These are phyloP conservation scores for Sepiola atlantica DNA, from an alignment of 2,888 invertebrate genomes.

Conservation along the genomic window DNA sequence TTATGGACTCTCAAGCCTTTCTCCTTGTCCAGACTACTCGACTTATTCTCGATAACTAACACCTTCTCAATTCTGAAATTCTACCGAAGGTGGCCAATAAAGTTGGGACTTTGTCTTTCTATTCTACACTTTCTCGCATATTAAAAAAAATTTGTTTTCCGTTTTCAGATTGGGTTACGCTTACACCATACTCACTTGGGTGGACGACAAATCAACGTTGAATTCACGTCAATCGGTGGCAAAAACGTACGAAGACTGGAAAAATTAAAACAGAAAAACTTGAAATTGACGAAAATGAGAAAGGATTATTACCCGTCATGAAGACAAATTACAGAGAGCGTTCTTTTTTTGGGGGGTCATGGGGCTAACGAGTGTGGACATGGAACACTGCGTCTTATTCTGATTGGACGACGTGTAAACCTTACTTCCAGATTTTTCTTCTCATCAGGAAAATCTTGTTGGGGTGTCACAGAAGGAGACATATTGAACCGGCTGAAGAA, in stretches of 20 bases:
- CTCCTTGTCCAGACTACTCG: too few relatives aligned
- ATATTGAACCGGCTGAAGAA: neutral
- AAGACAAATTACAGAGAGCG: neutral
- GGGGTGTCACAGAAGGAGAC: neutral
- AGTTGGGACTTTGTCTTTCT: too few relatives aligned
- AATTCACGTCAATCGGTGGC: slow-evolving; percentile 68
- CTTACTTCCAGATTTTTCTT: neutral
- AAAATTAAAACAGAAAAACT: slow-evolving; percentile 61
- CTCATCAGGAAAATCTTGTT: neutral
- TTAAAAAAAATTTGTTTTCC: neutral
- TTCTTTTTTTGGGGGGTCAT: neutral
- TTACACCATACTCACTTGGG: slow-evolving; percentile 69
- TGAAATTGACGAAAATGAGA: slow-evolving; percentile 57
- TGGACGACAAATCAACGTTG: slow-evolving; percentile 67
- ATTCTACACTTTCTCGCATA: too few relatives aligned
- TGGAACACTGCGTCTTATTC: neutral
- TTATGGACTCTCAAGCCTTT: too few relatives aligned
- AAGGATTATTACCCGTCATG: slow-evolving; percentile 49
- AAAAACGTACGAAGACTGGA: slow-evolving; percentile 60
- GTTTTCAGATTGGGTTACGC: slow-evolving; percentile 67
- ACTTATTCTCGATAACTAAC: too few relatives aligned
- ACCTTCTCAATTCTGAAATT: too few relatives aligned
- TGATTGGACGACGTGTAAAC: neutral
- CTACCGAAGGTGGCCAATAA: too few relatives aligned
- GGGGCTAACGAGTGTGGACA: neutral